These are phyloP conservation scores for Julus scandinavius DNA, from an alignment of 2,888 invertebrate species.

Conservation along the genomic window DNA sequence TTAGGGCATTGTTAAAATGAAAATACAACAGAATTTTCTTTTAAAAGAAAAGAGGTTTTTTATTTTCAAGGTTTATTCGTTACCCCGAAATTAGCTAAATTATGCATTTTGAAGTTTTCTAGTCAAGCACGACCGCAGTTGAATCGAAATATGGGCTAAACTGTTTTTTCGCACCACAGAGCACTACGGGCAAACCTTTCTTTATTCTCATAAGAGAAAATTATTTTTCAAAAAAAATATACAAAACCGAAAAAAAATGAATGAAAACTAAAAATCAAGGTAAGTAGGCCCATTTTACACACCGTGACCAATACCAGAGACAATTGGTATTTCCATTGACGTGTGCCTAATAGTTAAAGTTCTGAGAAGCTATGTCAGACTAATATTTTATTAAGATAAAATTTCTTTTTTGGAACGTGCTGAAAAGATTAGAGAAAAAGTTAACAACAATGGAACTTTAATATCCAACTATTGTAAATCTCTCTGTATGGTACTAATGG, in stretches of 20 bases:
- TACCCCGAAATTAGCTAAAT: neutral
- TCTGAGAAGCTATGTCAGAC: neutral
- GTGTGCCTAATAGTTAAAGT: neutral
- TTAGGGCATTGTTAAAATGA: neutral
- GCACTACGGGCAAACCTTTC: neutral
- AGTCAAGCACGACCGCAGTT: neutral
- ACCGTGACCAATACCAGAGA: constrained; percentile 24
- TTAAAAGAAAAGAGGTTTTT: neutral
- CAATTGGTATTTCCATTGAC: neutral
- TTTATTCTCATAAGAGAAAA: constrained; percentile 21
- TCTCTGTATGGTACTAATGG: no score
- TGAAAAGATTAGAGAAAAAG: neutral
- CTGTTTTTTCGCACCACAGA: neutral
- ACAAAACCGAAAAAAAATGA: neutral
- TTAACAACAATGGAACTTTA: no score
- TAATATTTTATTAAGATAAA: neutral
- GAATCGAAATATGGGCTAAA: neutral
- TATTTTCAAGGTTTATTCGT: neutral
- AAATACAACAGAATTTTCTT: neutral
- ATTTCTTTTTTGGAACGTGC: neutral
- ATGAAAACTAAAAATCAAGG: constrained; percentile 30
- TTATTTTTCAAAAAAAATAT: neutral
- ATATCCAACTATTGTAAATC: no score
- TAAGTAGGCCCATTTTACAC: constrained; percentile 29
- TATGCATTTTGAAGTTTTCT: neutral